Conservation (phyloP, 1,140 invertebrate genomes). For the Aricia agestis region DNA sequence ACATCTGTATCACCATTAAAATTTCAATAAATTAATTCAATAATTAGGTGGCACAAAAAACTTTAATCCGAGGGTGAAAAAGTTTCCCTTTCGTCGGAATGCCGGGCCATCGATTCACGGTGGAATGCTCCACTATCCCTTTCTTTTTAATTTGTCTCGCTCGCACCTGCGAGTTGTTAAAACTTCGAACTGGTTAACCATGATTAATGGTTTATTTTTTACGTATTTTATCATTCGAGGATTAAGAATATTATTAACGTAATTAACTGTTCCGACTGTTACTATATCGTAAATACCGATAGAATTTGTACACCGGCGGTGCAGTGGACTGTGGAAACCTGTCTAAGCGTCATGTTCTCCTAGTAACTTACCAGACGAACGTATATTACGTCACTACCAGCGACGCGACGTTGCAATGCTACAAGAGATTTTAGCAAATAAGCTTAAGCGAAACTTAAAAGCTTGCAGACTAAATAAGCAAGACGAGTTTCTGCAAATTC, state of each 20-base stretch:
- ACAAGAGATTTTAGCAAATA: neutral
- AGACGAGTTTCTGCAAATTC: neutral
- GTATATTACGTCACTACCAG: conserved; percentile 36
- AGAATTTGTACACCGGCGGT: neutral
- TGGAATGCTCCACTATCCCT: conserved; percentile 58
- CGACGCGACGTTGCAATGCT: neutral
- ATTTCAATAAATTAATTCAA: conserved; percentile 28
- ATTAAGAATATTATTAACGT: conserved; percentile 43
- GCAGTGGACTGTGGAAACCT: no score
- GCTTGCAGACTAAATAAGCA: neutral
- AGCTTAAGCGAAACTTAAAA: neutral
- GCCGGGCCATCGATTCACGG: conserved; percentile 40
- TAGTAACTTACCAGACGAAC: conserved; percentile 42
- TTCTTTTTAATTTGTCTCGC: conserved; percentile 39
- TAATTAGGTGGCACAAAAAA: conserved; percentile 41
- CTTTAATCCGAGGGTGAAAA: conserved; percentile 53
- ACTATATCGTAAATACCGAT: conserved; percentile 19
- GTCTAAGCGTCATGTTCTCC: conserved; percentile 34
- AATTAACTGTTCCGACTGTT: conserved; percentile 41
- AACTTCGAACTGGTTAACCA: conserved; percentile 49
- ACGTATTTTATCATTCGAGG: conserved; percentile 29
- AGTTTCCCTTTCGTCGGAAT: conserved; percentile 64
- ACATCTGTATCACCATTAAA: neutral
- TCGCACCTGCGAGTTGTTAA: conserved; percentile 31
- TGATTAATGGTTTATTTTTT: conserved; percentile 67